Conservation (phyloP, 2,888 invertebrate genomes). For the Emmelina monodactyla region DNA sequence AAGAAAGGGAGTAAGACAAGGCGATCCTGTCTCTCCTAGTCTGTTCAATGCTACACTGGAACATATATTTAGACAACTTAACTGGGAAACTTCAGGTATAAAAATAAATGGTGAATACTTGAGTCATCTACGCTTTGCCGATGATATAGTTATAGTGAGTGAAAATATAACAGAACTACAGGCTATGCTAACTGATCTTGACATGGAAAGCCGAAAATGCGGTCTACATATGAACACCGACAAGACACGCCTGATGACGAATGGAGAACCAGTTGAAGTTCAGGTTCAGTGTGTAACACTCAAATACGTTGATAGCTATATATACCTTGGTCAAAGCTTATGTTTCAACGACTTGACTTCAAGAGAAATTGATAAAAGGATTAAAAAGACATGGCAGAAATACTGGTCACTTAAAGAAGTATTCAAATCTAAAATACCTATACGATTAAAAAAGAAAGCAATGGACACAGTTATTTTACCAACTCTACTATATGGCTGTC, state of each 20-base stretch:
- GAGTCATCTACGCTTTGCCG: slow-evolving; percentile 8
- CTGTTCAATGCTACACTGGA: slow-evolving; percentile 9
- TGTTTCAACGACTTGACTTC: slow-evolving; percentile 1
- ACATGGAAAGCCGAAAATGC: slow-evolving; percentile 4
- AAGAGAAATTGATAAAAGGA: slow-evolving; percentile 6
- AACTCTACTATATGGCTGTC: slow-evolving; percentile 1
- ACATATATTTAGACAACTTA: slow-evolving; percentile 7
- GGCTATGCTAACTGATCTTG: slow-evolving; percentile 2
- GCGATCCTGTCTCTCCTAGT: slow-evolving; percentile 10
- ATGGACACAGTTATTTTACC: slow-evolving; percentile 1
- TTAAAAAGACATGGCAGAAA: slow-evolving; percentile 6
- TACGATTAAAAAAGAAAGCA: slow-evolving; percentile 2
- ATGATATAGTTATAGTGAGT: slow-evolving; percentile 9
- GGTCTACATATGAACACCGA: slow-evolving; percentile 2
- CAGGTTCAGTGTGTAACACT: slow-evolving; percentile 2
- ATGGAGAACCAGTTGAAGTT: neutral
- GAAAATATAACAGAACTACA: neutral
- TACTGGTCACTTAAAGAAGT: slow-evolving; percentile 8
- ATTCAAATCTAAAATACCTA: neutral
- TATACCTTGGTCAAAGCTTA: slow-evolving; percentile 7
- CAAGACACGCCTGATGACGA: slow-evolving; percentile 2
- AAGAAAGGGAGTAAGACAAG: slow-evolving; percentile 10
- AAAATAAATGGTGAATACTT: slow-evolving; percentile 9
- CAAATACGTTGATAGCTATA: slow-evolving; percentile 7
- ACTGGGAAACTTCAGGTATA: slow-evolving; percentile 9